Evolutionary conservation across 2,888 invertebrate species (phyloP).

Genomic region (Hetaerina titia): DNA sequence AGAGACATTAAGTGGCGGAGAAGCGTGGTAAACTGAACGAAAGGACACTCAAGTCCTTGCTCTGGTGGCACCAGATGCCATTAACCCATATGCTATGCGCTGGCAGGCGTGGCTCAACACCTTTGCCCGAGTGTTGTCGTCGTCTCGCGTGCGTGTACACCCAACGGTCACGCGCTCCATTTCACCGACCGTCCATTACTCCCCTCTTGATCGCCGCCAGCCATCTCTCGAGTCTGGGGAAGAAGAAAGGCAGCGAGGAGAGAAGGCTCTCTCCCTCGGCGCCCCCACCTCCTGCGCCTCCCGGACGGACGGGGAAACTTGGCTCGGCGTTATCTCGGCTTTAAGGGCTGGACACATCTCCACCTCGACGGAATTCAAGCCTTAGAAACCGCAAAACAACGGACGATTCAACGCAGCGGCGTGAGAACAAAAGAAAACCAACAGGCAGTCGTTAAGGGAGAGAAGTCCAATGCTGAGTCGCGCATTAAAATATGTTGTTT

Average conservation of each 20-base stretch:
- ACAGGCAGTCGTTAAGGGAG: neutral
- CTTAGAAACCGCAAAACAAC: constrained; percentile 19
- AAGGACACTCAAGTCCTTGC: neutral
- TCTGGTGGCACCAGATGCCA: constrained; percentile 33
- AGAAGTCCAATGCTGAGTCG: constrained; percentile 26
- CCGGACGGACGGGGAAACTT: constrained; percentile 1
- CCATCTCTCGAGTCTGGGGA: neutral
- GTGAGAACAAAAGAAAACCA: neutral
- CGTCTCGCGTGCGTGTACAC: neutral
- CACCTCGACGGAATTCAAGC: constrained; percentile 13
- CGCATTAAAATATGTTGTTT: constrained; percentile 22
- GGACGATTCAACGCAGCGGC: constrained; percentile 1
- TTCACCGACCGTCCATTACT: constrained; percentile 1
- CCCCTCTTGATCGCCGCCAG: neutral
- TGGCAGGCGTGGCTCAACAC: constrained; percentile 34
- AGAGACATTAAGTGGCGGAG: neutral
- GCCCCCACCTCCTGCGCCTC: neutral
- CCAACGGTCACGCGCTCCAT: constrained; percentile 20
- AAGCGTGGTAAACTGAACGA: neutral
- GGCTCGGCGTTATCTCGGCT: constrained; percentile 40
- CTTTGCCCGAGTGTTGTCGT: neutral
- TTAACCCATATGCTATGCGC: constrained; percentile 53
- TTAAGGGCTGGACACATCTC: constrained; percentile 18
- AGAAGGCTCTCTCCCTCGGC: neutral
- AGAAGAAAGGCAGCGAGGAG: neutral